These are phyloP conservation scores for Pipistrellus nathusii DNA, from an alignment of 2,797 vertebrate species.

Conservation along the genomic window DNA sequence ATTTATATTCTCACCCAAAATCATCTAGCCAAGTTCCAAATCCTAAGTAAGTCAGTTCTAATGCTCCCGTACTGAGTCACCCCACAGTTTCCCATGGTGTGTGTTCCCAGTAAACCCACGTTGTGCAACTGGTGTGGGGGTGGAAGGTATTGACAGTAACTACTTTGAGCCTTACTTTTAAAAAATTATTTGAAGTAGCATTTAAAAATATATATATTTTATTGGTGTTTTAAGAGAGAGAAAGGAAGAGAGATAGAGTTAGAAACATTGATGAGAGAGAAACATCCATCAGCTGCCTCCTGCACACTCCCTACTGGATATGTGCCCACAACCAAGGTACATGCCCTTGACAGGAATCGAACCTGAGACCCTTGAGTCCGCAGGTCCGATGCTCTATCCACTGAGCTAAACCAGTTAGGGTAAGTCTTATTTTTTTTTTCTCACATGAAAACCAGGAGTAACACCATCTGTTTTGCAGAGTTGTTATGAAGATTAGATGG, in stretches of 20 bases:
- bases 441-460: neutral
- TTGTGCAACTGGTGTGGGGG: neutral
- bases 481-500: neutral
- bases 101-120: neutral
- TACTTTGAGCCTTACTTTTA: neutral
- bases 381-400: too few species aligned
- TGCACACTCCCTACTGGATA: too few species aligned
- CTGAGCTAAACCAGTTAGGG: too few species aligned
- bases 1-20: neutral
- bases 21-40: neutral
- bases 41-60: neutral
- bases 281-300: too few species aligned
- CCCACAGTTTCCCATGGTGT: neutral
- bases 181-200: too few species aligned
- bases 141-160: neutral
- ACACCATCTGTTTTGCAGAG: neutral
- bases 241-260: too few species aligned
- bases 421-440: conserved; percentile 1
- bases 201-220: too few species aligned
- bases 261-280: too few species aligned
- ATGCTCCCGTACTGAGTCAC: neutral
- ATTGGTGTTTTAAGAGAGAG: too few species aligned
- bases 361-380: too few species aligned
- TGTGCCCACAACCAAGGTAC: too few species aligned
- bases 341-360: too few species aligned